Conservation (phyloP, 1,140 invertebrate genomes). For the Battus philenor region DNA sequence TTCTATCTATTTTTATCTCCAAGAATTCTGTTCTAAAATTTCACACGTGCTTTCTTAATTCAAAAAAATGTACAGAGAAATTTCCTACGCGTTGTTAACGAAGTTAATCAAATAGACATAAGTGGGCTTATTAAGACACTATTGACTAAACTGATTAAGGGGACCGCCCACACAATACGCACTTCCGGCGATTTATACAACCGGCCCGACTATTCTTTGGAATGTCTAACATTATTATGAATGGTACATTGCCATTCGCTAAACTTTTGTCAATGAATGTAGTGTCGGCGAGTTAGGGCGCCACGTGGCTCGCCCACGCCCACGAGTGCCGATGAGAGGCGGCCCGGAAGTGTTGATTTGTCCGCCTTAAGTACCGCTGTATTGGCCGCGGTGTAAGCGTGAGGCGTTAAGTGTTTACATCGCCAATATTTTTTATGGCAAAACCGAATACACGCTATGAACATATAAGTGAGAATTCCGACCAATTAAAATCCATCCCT, state of each 20-base stretch:
- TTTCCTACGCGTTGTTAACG: no score
- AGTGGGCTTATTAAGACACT: background rate
- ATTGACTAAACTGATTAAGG: slow-evolving; percentile 6
- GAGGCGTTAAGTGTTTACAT: background rate
- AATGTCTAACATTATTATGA: slow-evolving; percentile 12
- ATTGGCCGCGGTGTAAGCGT: slow-evolving; percentile 8
- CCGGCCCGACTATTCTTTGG: background rate
- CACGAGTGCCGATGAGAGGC: slow-evolving; percentile 12
- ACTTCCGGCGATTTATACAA: background rate
- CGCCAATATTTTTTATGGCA: no score
- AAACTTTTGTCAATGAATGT: slow-evolving; percentile 18
- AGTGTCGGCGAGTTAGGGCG: slow-evolving; percentile 20
- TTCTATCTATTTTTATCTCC: no score
- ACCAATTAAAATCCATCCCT: no score
- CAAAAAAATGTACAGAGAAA: no score
- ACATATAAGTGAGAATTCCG: no score
- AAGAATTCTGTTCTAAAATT: no score
- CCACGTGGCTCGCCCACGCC: slow-evolving; percentile 35
- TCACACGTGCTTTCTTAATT: no score
- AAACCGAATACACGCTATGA: no score
- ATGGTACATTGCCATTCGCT: slow-evolving; percentile 12
- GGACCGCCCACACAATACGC: background rate
- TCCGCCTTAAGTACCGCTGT: slow-evolving; percentile 21
- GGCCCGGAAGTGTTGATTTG: slow-evolving; percentile 41
- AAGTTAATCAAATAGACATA: slow-evolving; percentile 2